A percentile compares a stretch with the other conserved stretches of the same genome.
Conservation (phyloP, 2,888 invertebrate species). For the Drosophila stalkeri region DNA sequence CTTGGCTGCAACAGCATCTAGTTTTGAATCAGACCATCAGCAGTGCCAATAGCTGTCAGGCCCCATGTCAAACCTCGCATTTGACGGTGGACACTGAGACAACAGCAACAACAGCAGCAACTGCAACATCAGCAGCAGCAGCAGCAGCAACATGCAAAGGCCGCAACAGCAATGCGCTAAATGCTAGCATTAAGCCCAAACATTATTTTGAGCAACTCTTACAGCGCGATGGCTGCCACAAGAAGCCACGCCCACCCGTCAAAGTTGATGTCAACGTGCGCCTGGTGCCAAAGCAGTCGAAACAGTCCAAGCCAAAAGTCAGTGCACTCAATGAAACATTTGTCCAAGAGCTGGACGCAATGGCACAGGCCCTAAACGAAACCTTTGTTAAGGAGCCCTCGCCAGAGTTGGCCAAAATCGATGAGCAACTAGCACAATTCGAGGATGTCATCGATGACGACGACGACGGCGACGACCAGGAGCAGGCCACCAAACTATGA, state of each 20-base stretch:
- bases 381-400: slow-evolving; percentile 66
- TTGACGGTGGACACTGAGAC: slow-evolving; percentile 75
- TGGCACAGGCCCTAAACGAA: slow-evolving; percentile 67
- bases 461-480: slow-evolving; percentile 40
- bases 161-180: slow-evolving; percentile 63
- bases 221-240: slow-evolving; percentile 72
- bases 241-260: slow-evolving; percentile 86
- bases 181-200: slow-evolving; percentile 70
- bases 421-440: slow-evolving; percentile 58
- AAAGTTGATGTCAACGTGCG: slow-evolving; percentile 92
- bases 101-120: slow-evolving; percentile 41
- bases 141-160: slow-evolving; percentile 51
- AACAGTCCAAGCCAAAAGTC: slow-evolving; percentile 37
- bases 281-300: slow-evolving; percentile 87
- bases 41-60: slow-evolving; percentile 65
- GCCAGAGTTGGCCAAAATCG: slow-evolving; percentile 59
- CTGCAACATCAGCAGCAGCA: slow-evolving; percentile 20
- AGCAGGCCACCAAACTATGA: slow-evolving; percentile 62
- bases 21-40: slow-evolving; percentile 83
- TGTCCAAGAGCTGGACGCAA: slow-evolving; percentile 64
- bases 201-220: slow-evolving; percentile 74
- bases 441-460: slow-evolving; percentile 40
- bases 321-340: slow-evolving; percentile 63
- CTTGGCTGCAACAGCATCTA: slow-evolving; percentile 84
- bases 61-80: slow-evolving; percentile 69